Percentiles rank a stretch among this genome's conserved stretches.
phyloP scores from a whole-genome alignment of 2,797 vertebrate genomes.

The Tiaroga cobitis region DNA sequence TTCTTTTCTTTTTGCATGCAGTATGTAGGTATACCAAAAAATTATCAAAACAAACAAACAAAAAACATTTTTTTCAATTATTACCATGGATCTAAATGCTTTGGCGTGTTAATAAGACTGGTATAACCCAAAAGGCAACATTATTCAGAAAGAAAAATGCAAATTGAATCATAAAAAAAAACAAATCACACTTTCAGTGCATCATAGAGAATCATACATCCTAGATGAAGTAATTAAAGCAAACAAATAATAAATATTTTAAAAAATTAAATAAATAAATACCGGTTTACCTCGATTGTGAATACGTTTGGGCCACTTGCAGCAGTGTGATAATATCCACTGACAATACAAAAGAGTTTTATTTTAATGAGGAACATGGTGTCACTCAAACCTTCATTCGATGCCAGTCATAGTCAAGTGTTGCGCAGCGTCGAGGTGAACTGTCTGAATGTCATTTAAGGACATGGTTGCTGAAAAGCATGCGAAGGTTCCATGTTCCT shows the following conservation, averaged over 20 bases:
- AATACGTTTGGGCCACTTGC: constrained; percentile 81
- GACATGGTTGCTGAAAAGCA: constrained; percentile 73
- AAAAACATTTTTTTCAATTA: constrained; percentile 71
- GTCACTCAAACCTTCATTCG: constrained; percentile 64
- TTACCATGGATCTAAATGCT: constrained; percentile 74
- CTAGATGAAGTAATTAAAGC: constrained; percentile 55
- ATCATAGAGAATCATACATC: constrained; percentile 53
- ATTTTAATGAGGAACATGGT: constrained; percentile 61
- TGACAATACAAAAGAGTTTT: constrained; percentile 65
- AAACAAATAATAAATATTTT: constrained; percentile 56
- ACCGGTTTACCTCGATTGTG: constrained; percentile 75
- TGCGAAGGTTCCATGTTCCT: constrained; percentile 79
- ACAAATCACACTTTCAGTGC: constrained; percentile 36
- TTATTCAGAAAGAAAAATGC: constrained; percentile 70
- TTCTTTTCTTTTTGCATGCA: constrained; percentile 81
- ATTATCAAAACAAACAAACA: constrained; percentile 62
- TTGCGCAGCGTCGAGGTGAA: constrained; percentile 59
- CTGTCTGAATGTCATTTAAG: constrained; percentile 53
- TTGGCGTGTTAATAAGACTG: constrained; percentile 82
- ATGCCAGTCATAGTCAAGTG: constrained; percentile 56
- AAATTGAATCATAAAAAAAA: constrained; percentile 72
- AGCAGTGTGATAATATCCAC: constrained; percentile 82
- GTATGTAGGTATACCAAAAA: constrained; percentile 67
- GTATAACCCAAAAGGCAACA: constrained; percentile 63
- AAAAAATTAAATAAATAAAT: constrained; percentile 63